These are phyloP conservation scores for Hydrophis major DNA, from an alignment of 2,797 vertebrate genomes.

Conservation along the genomic window DNA sequence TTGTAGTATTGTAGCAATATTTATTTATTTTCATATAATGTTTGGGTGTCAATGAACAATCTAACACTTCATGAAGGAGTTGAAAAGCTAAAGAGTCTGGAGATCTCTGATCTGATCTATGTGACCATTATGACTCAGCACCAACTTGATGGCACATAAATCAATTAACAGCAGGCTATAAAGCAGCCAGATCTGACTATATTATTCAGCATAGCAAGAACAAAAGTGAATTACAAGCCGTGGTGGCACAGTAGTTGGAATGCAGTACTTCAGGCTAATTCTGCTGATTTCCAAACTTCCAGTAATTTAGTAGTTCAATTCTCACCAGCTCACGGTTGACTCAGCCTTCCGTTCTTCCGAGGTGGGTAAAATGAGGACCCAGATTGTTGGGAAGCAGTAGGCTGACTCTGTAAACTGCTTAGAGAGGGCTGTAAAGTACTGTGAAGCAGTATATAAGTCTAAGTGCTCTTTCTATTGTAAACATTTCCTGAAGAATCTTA, in stretches of 20 bases:
- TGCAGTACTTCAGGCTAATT: neutral
- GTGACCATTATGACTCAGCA: neutral
- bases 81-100: neutral
- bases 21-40: neutral
- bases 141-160: neutral
- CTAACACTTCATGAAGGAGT: neutral
- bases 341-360: neutral
- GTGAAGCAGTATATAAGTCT: neutral
- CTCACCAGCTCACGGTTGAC: neutral
- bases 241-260: neutral
- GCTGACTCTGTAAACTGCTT: neutral
- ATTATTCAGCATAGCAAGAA: neutral
- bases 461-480: neutral
- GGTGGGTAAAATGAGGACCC: neutral
- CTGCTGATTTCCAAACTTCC: neutral
- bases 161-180: neutral
- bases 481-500: neutral
- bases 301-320: neutral
- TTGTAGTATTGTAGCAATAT: neutral
- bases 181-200: neutral
- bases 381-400: neutral
- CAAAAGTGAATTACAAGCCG: neutral
- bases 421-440: neutral
- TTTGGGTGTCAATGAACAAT: neutral
- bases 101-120: neutral